phyloP scores from a whole-genome alignment of 2,113 vertebrate genomes.

The Raphicerus campestris region DNA sequence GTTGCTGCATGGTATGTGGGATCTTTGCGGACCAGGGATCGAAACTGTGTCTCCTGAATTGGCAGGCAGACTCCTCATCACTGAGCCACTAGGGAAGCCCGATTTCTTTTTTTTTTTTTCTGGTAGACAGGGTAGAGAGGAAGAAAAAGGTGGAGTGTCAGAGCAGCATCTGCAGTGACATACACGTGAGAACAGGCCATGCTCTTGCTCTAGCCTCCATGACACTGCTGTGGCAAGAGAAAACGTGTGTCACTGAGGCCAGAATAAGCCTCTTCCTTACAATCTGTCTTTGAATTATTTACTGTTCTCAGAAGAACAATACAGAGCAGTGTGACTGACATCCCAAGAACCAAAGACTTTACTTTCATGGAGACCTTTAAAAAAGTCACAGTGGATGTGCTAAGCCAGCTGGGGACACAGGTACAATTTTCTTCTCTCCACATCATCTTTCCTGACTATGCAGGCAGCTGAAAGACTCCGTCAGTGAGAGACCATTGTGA shows the following conservation, averaged over 20 bases:
- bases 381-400: background rate
- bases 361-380: background rate
- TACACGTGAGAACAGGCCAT: background rate
- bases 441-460: background rate
- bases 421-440: background rate
- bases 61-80: background rate
- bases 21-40: background rate
- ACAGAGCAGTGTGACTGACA: constrained; percentile 10
- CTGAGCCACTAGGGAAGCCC: background rate
- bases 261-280: background rate
- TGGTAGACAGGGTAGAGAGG: background rate
- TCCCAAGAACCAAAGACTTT: constrained; percentile 16
- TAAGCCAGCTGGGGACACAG: background rate
- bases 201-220: background rate
- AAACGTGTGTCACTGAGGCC: background rate
- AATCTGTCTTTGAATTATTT: constrained; percentile 33
- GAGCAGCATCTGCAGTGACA: background rate
- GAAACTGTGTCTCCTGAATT: background rate
- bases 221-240: background rate
- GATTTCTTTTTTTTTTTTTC: background rate
- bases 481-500: background rate
- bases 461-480: background rate
- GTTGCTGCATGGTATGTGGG: background rate
- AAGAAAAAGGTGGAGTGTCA: background rate
- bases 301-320: constrained; percentile 29